These are phyloP conservation scores for Sarcophilus harrisii DNA, from an alignment of 2,797 vertebrate genomes.

Conservation along the genomic window DNA sequence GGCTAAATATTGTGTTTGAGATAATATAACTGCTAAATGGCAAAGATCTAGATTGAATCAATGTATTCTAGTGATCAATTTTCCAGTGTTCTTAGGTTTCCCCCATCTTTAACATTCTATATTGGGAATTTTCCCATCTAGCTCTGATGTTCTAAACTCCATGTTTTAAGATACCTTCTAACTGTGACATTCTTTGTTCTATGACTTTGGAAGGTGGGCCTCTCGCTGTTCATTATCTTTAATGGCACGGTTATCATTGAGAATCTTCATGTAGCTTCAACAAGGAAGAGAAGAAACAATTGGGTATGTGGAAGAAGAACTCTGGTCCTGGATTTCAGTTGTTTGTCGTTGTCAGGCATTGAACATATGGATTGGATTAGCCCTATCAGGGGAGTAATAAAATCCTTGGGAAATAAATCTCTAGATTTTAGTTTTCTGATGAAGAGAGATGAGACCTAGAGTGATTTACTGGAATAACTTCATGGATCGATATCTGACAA, in stretches of 20 bases:
- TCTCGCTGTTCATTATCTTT: background rate
- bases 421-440: slow-evolving; percentile 61
- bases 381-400: slow-evolving; percentile 28
- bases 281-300: background rate
- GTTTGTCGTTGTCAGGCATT: slow-evolving; percentile 4
- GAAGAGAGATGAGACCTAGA: slow-evolving; percentile 3
- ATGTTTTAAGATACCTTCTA: background rate
- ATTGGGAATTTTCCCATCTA: background rate
- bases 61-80: background rate
- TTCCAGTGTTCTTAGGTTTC: background rate
- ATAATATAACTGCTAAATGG: background rate
- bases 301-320: background rate
- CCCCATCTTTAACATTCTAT: background rate
- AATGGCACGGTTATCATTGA: background rate
- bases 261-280: background rate
- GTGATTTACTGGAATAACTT: slow-evolving; percentile 65
- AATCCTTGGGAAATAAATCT: slow-evolving; percentile 5
- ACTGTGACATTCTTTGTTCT: background rate
- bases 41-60: background rate
- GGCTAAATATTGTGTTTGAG: background rate
- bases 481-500: slow-evolving; percentile 67
- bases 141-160: background rate
- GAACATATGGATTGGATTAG: background rate
- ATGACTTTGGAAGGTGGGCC: background rate
- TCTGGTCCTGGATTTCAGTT: slow-evolving; percentile 22